Conservation (phyloP, 2,888 invertebrate species). For the Lithosia quadra region DNA sequence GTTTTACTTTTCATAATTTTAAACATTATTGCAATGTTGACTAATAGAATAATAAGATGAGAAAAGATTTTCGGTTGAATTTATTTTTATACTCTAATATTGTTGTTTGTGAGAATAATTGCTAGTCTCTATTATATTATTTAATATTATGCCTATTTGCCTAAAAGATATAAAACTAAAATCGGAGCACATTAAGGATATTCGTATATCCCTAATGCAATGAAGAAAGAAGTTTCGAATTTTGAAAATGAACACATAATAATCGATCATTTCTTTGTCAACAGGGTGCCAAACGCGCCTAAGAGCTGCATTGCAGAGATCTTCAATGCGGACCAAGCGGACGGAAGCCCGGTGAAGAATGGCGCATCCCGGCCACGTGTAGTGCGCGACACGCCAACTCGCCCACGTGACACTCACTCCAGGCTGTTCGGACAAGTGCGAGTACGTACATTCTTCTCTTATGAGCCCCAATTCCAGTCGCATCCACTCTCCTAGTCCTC, state of each 20-base stretch:
- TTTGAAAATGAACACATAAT: background rate
- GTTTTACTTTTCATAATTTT: background rate
- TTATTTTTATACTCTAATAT: background rate
- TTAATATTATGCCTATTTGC: background rate
- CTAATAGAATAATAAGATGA: background rate
- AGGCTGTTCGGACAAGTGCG: constrained; percentile 86
- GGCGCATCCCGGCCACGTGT: constrained; percentile 74
- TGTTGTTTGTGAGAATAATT: too few relatives aligned
- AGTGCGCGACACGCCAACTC: constrained; percentile 86
- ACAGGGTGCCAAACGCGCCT: constrained; percentile 88
- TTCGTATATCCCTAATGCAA: background rate
- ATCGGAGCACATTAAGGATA: too few relatives aligned
- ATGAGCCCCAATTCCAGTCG: background rate
- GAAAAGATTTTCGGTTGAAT: background rate
- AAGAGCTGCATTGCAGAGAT: constrained; percentile 88
- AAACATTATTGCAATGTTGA: background rate
- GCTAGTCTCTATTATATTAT: too few relatives aligned
- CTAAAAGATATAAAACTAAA: background rate
- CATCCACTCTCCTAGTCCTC: too few relatives aligned
- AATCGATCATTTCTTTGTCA: constrained; percentile 41
- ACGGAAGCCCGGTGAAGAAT: constrained; percentile 76
- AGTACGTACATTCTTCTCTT: constrained; percentile 19
- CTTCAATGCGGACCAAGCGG: constrained; percentile 76
- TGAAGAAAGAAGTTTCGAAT: background rate
- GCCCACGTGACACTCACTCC: constrained; percentile 88